phyloP scores from a whole-genome alignment of 1,140 invertebrate genomes.

The Apis dorsata region DNA sequence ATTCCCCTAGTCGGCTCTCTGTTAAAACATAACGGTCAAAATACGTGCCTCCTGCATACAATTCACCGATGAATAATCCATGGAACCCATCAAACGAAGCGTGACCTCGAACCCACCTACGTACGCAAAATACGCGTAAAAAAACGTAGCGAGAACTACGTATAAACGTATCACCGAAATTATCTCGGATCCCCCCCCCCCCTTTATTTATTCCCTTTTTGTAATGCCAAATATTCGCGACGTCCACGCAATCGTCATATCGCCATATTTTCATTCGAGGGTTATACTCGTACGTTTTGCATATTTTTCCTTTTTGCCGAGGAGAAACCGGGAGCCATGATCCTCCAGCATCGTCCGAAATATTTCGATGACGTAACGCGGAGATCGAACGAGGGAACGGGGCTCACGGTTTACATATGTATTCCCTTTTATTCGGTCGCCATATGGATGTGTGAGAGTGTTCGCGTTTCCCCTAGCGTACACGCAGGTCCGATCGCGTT shows the following conservation, averaged over 20 bases:
- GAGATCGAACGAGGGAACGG: background rate
- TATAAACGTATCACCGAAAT: background rate
- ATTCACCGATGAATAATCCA: constrained; percentile 18
- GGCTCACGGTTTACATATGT: constrained; percentile 25
- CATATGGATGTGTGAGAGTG: background rate
- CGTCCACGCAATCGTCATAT: background rate
- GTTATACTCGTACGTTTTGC: background rate
- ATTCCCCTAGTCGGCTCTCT: background rate
- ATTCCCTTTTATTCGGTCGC: constrained; percentile 28
- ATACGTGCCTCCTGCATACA: constrained; percentile 16
- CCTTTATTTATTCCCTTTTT: background rate
- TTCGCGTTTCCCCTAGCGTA: background rate
- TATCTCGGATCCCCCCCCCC: background rate
- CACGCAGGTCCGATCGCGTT: constrained; percentile 21
- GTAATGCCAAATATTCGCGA: background rate
- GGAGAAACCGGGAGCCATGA: constrained; percentile 6
- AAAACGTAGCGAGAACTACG: too few relatives aligned
- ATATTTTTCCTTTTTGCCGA: background rate
- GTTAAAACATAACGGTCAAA: constrained; percentile 1
- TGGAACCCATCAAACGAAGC: constrained; percentile 9
- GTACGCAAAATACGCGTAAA: background rate
- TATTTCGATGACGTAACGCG: constrained; percentile 58
- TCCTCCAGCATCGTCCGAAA: constrained; percentile 50
- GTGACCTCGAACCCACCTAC: background rate
- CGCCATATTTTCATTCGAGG: background rate